phyloP scores from a whole-genome alignment of 2,888 invertebrate genomes.

The Cephus pulcher region DNA sequence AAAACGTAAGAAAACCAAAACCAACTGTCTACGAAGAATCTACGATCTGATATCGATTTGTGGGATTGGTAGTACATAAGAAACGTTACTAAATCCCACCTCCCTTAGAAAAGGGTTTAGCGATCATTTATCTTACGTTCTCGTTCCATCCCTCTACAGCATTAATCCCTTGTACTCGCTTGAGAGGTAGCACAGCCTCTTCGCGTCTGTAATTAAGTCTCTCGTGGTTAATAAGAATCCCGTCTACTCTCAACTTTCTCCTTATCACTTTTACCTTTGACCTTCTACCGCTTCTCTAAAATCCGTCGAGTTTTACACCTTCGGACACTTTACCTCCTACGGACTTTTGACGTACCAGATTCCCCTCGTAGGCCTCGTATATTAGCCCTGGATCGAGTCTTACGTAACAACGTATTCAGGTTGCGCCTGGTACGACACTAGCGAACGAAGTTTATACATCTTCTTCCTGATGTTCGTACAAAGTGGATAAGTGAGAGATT shows the following conservation, averaged over 20 bases:
- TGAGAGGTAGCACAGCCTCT: neutral
- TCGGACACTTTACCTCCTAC: neutral
- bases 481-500: conserved; percentile 6
- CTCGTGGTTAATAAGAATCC: conserved; percentile 38
- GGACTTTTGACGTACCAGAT: neutral
- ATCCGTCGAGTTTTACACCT: neutral
- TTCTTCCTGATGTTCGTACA: neutral
- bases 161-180: conserved; percentile 15
- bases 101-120: conserved; percentile 23
- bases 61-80: conserved; percentile 16
- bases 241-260: neutral
- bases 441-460: neutral
- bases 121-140: conserved; percentile 34
- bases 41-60: conserved; percentile 29
- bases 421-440: neutral
- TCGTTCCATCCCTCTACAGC: conserved; percentile 12
- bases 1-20: neutral
- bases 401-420: neutral
- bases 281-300: neutral
- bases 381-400: neutral
- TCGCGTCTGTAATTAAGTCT: conserved; percentile 45
- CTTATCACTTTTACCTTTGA: neutral
- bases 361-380: neutral
- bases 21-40: conserved; percentile 15
- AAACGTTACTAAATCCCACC: neutral